Conservation (phyloP, 2,113 vertebrate genomes). For the Hydrochoerus hydrochaeris region DNA sequence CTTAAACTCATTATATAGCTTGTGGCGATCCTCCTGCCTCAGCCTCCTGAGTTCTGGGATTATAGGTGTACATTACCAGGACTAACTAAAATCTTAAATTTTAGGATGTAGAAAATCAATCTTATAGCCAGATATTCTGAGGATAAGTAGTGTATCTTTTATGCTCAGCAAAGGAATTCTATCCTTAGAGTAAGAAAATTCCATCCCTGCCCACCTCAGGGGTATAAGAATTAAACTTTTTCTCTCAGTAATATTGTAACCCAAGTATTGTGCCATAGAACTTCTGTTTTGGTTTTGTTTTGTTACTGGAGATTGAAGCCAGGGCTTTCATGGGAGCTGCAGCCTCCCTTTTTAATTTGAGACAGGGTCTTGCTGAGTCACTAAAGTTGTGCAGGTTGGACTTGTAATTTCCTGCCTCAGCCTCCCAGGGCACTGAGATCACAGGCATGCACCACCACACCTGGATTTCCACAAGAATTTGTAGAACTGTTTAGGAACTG, state of each 20-base stretch:
- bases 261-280: not conserved
- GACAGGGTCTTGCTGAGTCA: not conserved
- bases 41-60: not conserved
- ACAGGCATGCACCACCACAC: not conserved
- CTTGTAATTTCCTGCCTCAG: not conserved
- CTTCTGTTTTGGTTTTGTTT: not conserved
- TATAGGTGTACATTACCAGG: no score
- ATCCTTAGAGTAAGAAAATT: not conserved
- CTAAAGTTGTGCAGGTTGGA: not conserved
- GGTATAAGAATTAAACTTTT: slow-evolving; percentile 3
- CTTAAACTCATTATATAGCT: not conserved
- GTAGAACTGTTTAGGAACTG: not conserved
- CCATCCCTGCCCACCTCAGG: not conserved
- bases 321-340: not conserved
- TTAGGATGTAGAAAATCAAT: not conserved
- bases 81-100: not conserved
- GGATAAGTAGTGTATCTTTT: not conserved
- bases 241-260: slow-evolving; percentile 19
- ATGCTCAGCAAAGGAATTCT: not conserved
- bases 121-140: not conserved
- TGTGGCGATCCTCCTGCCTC: not conserved
- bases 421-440: not conserved
- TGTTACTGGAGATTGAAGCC: not conserved
- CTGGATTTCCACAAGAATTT: not conserved
- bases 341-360: not conserved